Evolutionary conservation across 2,113 vertebrate genomes (phyloP).

Genomic region (Podarcis raffonei): DNA sequence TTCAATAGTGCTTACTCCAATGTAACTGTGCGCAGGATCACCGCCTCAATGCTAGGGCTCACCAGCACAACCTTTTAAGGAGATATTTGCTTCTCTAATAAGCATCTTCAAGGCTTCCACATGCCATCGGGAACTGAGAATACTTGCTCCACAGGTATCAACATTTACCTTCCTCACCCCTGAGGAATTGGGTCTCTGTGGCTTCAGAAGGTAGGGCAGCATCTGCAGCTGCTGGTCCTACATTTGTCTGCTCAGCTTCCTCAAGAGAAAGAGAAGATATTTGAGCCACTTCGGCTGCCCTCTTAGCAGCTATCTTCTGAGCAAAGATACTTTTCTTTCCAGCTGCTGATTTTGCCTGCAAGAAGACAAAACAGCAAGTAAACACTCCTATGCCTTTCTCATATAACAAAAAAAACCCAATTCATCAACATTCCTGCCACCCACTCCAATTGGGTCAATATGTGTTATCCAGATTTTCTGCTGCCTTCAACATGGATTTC

Average conservation of each 20-base stretch:
- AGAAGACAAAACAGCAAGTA: constrained; percentile 15
- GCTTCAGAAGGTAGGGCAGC: not conserved
- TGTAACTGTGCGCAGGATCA: not conserved
- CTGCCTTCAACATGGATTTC: not conserved
- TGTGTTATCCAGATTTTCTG: not conserved
- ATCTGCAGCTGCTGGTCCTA: not conserved
- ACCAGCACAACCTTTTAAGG: not conserved
- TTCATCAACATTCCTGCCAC: not conserved
- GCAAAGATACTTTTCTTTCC: constrained; percentile 94
- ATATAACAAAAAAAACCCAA: constrained; percentile 7
- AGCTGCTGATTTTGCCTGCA: constrained; percentile 67
- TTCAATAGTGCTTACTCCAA: not conserved
- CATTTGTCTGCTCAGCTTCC: not conserved
- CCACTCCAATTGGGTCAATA: not conserved
- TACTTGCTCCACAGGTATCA: not conserved
- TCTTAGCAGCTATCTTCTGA: constrained; percentile 88
- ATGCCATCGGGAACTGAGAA: not conserved
- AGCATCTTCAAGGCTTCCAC: not conserved
- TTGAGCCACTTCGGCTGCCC: constrained; percentile 67
- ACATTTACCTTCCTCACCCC: constrained; percentile 31
- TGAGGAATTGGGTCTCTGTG: not conserved
- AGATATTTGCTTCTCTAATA: not conserved
- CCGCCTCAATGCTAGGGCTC: too few relatives aligned
- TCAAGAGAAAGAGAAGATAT: constrained; percentile 39
- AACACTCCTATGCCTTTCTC: constrained; percentile 16